Base-by-base conservation (phyloP, 2,797 vertebrate genomes). In the Darevskia mixta region DNA sequence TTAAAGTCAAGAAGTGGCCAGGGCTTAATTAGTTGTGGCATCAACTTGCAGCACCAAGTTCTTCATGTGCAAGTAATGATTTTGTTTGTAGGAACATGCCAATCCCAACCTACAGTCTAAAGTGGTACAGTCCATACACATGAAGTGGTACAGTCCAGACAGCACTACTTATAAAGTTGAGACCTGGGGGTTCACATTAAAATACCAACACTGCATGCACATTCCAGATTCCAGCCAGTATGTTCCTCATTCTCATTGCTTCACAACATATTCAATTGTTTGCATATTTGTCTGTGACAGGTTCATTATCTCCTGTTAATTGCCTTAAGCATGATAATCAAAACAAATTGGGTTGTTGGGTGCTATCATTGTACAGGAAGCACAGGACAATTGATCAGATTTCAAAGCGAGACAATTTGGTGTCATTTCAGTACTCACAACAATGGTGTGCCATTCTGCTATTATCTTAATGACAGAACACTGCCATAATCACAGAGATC, bases 291-390 rank as follows among this genome's bases (percentile, higher is more conserved):
- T 20, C 61, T 87, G 83, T 89, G 89, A 93, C 89, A 95, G 55
- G 76, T 85, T 90, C 71, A 92, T 96, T 96, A 94, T 89, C 88
- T 91, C 81, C 45, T 94, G 93, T 93, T 91, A 95, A 95, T 93
- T 93, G 89, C 72, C 79, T 94, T 94, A 83, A 86, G 90, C 94
- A 55, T 84, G 45, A 75, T 86, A 94, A 95, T 92, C 87, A 95
- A 93, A 96, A 82, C 73, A 93, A 89, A 88, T 79, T 2, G 64
- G 90, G 72, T 90, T 86, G 92, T 85, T 32, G 69, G 58, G n/a
- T 3, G 1, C 89, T 94, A 81, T 64, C 23, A 73, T 86, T 88
- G 64, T 79, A 92, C 85, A 85, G 83, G 75, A 89, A 92, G 79
- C 86, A 83, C 1, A n/a, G 71, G 80, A 35, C 72, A 90, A 93